Percentiles rank a stretch among this genome's conserved stretches.
phyloP scores from a whole-genome alignment of 2,888 invertebrate species.

The Noctuana brunneofusca region DNA sequence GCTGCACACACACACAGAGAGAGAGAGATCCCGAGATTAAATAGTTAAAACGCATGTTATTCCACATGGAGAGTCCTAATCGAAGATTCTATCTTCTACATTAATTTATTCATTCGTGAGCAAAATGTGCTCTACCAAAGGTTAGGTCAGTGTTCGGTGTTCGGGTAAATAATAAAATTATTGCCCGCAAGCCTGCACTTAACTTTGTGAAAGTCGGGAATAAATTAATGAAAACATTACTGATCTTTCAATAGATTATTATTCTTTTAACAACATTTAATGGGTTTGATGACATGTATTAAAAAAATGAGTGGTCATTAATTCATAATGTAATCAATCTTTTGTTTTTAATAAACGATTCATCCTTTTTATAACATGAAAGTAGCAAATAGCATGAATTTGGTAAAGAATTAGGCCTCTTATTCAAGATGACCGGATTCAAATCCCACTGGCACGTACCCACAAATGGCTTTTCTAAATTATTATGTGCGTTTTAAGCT shows the following conservation, averaged over 20 bases:
- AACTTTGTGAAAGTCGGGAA: neutral
- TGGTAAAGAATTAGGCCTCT: too few relatives aligned
- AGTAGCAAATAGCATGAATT: too few relatives aligned
- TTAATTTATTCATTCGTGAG: conserved; percentile 31
- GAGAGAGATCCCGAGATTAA: neutral
- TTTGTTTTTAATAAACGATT: too few relatives aligned
- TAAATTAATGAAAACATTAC: too few relatives aligned
- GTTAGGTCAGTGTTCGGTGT: conserved; percentile 12
- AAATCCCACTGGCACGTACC: too few relatives aligned
- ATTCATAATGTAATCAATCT: too few relatives aligned
- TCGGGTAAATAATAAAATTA: conserved; percentile 6
- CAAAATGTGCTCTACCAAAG: conserved; percentile 17
- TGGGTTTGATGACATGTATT: too few relatives aligned
- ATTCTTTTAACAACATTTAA: neutral
- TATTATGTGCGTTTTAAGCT: too few relatives aligned
- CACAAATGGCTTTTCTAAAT: too few relatives aligned
- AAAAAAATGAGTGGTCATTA: too few relatives aligned
- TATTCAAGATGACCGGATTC: too few relatives aligned
- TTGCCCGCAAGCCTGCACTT: neutral
- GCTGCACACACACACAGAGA: neutral
- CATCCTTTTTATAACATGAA: too few relatives aligned
- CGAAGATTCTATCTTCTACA: conserved; percentile 3
- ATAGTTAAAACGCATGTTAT: neutral
- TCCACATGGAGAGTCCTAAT: neutral
- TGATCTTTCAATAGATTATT: neutral